These are phyloP conservation scores for Linepithema humile DNA, from an alignment of 1,140 invertebrate species.

Conservation along the genomic window DNA sequence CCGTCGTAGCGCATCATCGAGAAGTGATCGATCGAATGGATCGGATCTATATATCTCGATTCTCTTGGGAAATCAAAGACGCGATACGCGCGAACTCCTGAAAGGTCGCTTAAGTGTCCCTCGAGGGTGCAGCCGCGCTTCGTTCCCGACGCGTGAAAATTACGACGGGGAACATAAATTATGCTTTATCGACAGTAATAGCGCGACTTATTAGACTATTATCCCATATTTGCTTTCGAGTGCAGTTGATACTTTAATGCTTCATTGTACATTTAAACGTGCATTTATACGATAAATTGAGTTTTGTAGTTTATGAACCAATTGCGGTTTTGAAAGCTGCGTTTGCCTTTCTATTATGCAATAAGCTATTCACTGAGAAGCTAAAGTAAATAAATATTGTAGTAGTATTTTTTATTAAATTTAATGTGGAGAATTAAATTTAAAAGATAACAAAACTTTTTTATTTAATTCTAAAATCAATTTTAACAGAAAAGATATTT, in stretches of 20 bases:
- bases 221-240: constrained; percentile 12
- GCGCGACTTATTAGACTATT: not conserved
- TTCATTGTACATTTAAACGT: not conserved
- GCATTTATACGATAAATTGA: not conserved
- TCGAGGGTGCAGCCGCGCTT: not conserved
- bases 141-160: not conserved
- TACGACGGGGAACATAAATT: constrained; percentile 30
- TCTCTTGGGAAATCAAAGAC: not conserved
- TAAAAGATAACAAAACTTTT: not conserved
- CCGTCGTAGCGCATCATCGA: not conserved
- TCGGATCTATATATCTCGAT: constrained; percentile 6
- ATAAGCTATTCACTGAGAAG: not conserved
- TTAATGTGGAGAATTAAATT: not conserved
- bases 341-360: not conserved
- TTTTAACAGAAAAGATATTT: not conserved
- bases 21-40: not conserved
- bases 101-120: constrained; percentile 16
- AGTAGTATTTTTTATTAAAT: not conserved
- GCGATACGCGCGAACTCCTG: not conserved
- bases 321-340: not conserved
- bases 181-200: not conserved
- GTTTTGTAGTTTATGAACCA: not conserved
- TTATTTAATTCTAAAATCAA: not conserved
- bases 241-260: not conserved
- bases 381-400: not conserved